phyloP scores from a whole-genome alignment of 2,888 invertebrate species.

The Strigamia maritima region DNA sequence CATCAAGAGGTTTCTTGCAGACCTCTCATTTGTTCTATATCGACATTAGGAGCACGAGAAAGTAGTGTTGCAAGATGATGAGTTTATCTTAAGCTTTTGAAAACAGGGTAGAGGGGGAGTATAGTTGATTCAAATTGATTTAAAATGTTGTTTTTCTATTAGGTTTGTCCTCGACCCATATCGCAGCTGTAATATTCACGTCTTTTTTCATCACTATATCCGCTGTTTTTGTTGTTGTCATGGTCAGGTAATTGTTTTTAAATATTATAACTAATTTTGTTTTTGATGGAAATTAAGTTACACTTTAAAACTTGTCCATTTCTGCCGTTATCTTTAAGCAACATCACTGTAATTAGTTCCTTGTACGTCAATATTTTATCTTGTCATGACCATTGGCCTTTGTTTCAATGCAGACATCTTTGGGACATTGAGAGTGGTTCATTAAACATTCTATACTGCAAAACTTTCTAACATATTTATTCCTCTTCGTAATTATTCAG shows the following conservation, averaged over 20 bases:
- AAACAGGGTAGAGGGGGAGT: too few species aligned
- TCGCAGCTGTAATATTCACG: conserved; percentile 33
- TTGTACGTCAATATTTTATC: neutral
- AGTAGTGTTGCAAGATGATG: too few species aligned
- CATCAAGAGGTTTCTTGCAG: too few species aligned
- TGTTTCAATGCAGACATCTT: neutral
- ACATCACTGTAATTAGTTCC: neutral
- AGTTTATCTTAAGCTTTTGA: too few species aligned
- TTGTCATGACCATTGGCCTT: neutral
- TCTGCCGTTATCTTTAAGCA: neutral
- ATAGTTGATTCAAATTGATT: neutral
- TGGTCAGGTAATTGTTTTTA: conserved; percentile 37
- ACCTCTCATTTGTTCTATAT: too few species aligned
- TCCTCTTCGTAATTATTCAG: too few species aligned
- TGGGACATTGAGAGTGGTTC: too few species aligned
- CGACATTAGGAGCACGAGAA: too few species aligned
- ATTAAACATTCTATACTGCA: too few species aligned
- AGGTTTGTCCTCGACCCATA: conserved; percentile 33
- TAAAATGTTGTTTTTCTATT: neutral
- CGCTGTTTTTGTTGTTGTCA: conserved; percentile 34
- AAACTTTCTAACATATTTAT: too few species aligned
- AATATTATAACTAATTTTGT: neutral
- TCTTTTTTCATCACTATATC: conserved; percentile 20
- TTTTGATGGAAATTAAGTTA: neutral
- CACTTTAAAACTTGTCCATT: neutral